Conservation (phyloP, 2,113 vertebrate genomes). For the Bubalus kerabau region DNA sequence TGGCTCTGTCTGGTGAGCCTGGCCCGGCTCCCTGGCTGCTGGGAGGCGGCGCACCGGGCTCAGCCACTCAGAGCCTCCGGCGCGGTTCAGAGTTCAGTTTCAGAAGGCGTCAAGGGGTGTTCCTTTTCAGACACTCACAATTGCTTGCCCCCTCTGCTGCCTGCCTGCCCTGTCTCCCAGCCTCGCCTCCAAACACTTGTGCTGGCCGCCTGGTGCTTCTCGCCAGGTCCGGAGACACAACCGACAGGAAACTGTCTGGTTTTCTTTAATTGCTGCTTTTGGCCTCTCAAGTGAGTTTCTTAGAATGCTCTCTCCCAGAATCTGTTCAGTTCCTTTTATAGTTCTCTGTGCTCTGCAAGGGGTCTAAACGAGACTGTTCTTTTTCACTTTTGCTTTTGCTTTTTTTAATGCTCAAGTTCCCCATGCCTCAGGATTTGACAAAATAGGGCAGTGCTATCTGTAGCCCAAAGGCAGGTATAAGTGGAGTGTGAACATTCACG, state of each 20-base stretch:
- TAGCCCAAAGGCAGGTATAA: neutral
- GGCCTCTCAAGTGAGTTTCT: slow-evolving; percentile 28
- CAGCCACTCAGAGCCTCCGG: neutral
- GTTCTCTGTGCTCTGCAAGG: neutral
- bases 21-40: neutral
- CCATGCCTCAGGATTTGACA: neutral
- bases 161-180: neutral
- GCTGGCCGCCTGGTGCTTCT: neutral
- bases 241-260: neutral
- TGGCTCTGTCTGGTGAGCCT: neutral
- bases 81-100: neutral
- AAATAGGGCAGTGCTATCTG: neutral
- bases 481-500: neutral
- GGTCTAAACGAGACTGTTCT: neutral
- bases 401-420: slow-evolving; percentile 7
- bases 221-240: neutral
- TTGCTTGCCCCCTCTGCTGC: neutral
- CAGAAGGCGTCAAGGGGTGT: neutral
- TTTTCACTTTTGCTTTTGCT: neutral
- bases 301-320: neutral
- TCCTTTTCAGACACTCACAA: neutral
- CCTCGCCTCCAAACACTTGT: neutral
- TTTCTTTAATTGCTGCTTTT: neutral
- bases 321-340: slow-evolving; percentile 10
- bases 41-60: neutral